Conservation (phyloP, 2,113 vertebrate genomes). For the Aramus guarauna region DNA sequence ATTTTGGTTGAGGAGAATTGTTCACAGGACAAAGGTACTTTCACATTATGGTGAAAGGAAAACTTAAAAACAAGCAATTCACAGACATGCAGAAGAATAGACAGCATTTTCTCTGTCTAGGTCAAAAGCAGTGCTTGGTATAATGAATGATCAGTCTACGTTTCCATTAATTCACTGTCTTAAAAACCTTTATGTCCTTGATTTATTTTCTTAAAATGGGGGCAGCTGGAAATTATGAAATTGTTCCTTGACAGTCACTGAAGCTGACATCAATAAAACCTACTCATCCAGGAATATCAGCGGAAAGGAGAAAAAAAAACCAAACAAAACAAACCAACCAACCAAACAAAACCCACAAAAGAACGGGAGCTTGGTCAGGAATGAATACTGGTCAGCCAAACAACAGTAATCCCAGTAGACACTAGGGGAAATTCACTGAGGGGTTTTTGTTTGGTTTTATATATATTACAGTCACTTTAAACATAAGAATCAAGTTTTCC, state of each 20-base stretch:
- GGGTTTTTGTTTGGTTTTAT: rapidly evolving
- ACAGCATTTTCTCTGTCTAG: not conserved
- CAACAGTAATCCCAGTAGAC: not conserved
- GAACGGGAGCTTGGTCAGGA: not conserved
- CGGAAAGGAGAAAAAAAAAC: not conserved
- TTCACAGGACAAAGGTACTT: not conserved
- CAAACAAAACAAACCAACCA: too few relatives aligned
- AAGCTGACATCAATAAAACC: conserved; percentile 18
- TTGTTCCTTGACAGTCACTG: conserved; percentile 8
- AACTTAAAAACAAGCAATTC: not conserved
- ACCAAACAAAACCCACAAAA: not conserved
- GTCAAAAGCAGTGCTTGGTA: not conserved
- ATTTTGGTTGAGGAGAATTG: not conserved
- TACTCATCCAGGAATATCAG: not conserved
- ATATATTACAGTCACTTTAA: not conserved
- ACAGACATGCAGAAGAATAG: not conserved
- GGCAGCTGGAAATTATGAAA: not conserved
- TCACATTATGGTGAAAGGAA: not conserved
- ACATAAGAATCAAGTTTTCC: not conserved
- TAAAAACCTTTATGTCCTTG: conserved; percentile 24
- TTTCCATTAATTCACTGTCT: not conserved
- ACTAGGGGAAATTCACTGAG: not conserved
- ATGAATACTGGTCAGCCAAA: not conserved
- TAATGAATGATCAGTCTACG: not conserved
- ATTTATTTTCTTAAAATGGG: conserved; percentile 34